Evolutionary conservation across 2,113 vertebrate genomes (phyloP).

Genomic region (Carlito syrichta): DNA sequence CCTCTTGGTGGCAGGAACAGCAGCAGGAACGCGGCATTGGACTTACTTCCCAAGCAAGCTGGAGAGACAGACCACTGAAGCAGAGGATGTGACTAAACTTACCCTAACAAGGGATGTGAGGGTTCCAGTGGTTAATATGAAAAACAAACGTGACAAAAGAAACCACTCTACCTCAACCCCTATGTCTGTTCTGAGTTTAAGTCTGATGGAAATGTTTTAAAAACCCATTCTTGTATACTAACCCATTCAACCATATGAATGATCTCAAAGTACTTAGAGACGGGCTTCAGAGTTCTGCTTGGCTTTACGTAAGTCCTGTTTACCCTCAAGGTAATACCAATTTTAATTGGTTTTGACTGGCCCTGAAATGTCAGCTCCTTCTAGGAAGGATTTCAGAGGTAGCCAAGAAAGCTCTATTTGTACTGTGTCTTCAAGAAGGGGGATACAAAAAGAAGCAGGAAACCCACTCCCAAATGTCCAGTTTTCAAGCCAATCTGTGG

Average conservation of each 20-base stretch:
- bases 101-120: neutral
- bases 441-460: neutral
- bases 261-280: neutral
- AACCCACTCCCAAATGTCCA: neutral
- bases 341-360: neutral
- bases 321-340: neutral
- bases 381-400: neutral
- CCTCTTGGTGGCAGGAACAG: neutral
- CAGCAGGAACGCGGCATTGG: neutral
- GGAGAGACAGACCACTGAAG: neutral
- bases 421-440: neutral
- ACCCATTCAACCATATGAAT: neutral
- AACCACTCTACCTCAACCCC: neutral
- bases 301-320: neutral
- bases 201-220: neutral
- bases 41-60: neutral
- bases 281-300: neutral
- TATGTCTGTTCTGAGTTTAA: neutral
- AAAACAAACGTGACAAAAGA: neutral
- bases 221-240: neutral
- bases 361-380: neutral
- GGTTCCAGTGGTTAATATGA: neutral
- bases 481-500: neutral
- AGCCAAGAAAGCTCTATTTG: neutral
- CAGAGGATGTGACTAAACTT: neutral